Conservation (phyloP, 2,113 vertebrate genomes). For the Tilapia sparmanii region DNA sequence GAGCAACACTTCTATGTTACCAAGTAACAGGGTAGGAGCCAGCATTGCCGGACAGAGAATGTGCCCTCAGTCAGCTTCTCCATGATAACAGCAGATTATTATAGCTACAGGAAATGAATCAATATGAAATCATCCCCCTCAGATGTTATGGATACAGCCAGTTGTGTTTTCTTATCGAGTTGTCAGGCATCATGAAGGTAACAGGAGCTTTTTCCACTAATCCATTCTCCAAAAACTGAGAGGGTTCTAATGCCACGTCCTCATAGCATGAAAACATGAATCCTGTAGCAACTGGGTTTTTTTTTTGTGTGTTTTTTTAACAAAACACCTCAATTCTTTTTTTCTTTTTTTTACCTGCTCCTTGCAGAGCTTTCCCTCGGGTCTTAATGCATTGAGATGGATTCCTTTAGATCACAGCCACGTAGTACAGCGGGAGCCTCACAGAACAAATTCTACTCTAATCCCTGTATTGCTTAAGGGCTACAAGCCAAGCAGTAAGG, state of each 20-base stretch:
- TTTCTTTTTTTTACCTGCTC: neutral
- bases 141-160: neutral
- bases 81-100: neutral
- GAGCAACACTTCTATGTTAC: neutral
- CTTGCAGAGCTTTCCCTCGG: neutral
- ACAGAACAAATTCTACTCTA: constrained; percentile 40
- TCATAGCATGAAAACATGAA: neutral
- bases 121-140: neutral
- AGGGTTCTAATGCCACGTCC: neutral
- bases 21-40: neutral
- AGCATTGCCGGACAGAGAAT: neutral
- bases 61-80: neutral
- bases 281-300: neutral
- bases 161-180: neutral
- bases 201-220: neutral
- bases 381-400: constrained; percentile 32
- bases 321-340: neutral
- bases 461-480: constrained; percentile 56
- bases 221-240: neutral
- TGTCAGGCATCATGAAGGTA: constrained; percentile 1
- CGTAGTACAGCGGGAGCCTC: constrained; percentile 16
- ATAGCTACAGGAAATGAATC: neutral
- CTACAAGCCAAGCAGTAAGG: constrained; percentile 42
- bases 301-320: neutral
- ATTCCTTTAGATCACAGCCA: constrained; percentile 37